A percentile compares a stretch with the other conserved stretches of the same genome.
Conservation (phyloP, 2,888 invertebrate genomes). For the Tetrapedia diversipes region DNA sequence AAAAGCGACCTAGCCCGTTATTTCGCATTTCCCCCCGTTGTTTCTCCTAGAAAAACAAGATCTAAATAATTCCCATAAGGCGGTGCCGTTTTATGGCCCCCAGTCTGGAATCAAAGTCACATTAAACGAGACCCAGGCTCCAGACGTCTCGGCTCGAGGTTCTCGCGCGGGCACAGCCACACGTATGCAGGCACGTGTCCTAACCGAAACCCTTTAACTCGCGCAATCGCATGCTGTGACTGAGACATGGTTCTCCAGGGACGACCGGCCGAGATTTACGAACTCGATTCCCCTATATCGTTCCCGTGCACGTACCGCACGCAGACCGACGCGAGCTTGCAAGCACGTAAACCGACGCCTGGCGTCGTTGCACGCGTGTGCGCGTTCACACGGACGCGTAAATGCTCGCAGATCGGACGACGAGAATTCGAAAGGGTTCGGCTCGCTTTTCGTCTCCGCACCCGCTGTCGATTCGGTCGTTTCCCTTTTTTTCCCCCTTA, state of each 20-base stretch:
- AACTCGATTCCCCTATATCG: constrained; percentile 68
- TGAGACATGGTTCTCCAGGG: constrained; percentile 81
- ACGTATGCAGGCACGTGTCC: constrained; percentile 32
- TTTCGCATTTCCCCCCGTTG: too few species aligned
- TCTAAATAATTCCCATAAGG: neutral
- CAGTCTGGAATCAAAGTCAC: constrained; percentile 78
- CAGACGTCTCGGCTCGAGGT: constrained; percentile 38
- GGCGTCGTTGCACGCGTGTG: neutral
- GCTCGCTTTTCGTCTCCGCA: constrained; percentile 27
- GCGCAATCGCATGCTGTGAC: constrained; percentile 79
- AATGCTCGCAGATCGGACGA: constrained; percentile 9
- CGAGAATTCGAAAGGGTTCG: constrained; percentile 12
- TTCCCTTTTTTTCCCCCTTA: too few species aligned
- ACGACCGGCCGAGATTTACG: constrained; percentile 78
- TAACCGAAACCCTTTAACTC: constrained; percentile 76
- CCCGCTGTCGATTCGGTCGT: constrained; percentile 12
- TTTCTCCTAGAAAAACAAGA: too few species aligned
- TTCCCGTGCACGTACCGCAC: constrained; percentile 37
- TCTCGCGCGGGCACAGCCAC: constrained; percentile 21
- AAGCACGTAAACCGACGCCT: constrained; percentile 17
- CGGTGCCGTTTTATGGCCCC: constrained; percentile 53
- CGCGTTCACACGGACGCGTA: neutral
- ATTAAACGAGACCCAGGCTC: constrained; percentile 73
- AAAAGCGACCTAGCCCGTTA: too few species aligned
- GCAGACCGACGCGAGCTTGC: constrained; percentile 31